Conservation (phyloP, 53 echinoderm and acorn worm genomes). For the Hippasteria phrygiana region DNA sequence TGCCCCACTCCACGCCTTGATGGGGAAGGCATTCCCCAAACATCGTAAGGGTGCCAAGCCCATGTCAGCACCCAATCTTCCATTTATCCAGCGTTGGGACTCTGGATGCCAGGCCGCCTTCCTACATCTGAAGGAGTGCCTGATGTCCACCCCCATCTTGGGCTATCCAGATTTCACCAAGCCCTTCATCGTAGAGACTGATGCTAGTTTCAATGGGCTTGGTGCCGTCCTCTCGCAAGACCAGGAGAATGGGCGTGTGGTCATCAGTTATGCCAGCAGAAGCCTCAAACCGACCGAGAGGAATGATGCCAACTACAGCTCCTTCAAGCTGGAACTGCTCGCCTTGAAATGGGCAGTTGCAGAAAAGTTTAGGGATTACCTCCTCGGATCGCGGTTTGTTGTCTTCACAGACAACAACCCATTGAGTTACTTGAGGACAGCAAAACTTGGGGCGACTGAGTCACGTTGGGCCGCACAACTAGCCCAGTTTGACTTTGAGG, state of each 20-base stretch:
- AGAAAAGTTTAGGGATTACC: conserved; percentile 56
- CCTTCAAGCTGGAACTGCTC: conserved; percentile 54
- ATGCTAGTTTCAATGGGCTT: conserved; percentile 59
- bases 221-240: conserved; percentile 67
- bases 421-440: conserved; percentile 53
- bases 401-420: conserved; percentile 65
- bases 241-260: conserved; percentile 44
- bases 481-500: conserved; percentile 47
- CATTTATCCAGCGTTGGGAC: not conserved
- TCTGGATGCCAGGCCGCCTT: conserved; percentile 18
- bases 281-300: conserved; percentile 40
- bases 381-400: conserved; percentile 25
- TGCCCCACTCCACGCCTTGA: conserved; percentile 15
- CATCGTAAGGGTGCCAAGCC: not conserved
- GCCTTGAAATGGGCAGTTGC: conserved; percentile 62
- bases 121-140: conserved; percentile 8
- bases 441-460: conserved; percentile 52
- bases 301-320: conserved; percentile 56
- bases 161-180: conserved; percentile 57
- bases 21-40: not conserved
- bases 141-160: conserved; percentile 63
- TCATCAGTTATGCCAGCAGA: conserved; percentile 60
- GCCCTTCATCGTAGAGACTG: conserved; percentile 56
- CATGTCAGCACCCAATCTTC: not conserved
- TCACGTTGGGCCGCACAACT: conserved; percentile 53